Base-by-base conservation (phyloP, 2,888 invertebrate species). In the Patella pellucida region DNA sequence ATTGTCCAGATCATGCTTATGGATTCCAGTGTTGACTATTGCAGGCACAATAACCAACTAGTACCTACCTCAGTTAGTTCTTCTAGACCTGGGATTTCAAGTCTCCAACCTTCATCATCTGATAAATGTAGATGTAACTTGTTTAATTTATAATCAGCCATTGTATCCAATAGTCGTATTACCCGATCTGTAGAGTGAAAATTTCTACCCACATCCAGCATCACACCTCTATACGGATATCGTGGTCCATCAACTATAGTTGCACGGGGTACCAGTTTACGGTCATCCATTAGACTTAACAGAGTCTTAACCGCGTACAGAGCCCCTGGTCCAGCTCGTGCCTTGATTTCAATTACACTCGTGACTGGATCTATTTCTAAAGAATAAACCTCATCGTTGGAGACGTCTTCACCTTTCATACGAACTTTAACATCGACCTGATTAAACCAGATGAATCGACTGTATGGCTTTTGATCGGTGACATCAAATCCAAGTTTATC, bases 31-130 rank as follows among this genome's bases (percentile, higher is more conserved):
- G 9, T 41, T 41, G 41, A 41, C 41, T 41, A 41, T 9, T 41
- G 41, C 7, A 41, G 9, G 41, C 41, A 41, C 41, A 9, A 7
- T 9, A 41, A 7, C 41, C 41, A 41, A 41, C 41, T 41, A 7
- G 41, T 41, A 41, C 41, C 41, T 76, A 89, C 90, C 80, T 85
- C 71, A 3, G 88, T 89, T 5, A 90, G 80, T 78, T 90, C 89
- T 16, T 85, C 85, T 16, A 90, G 76, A 3, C 85, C 89, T 0
- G 87, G 88, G 1, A 90, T 89, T 75, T 90, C 87, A 0, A 90
- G 78, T 50, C 90, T 79, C 90, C 90, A 90, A 0, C 88, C 90
- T 77, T 90, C 89, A 77, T 90, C 90, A 68, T 90, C 90, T 2
- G 88, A 81, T 27, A 90, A 76, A 79, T 90, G 90, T 9, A 90